Percentiles rank a stretch among this genome's conserved stretches.
These are phyloP conservation scores for Eospalax fontanierii DNA, from an alignment of 2,797 vertebrate species.

Conservation along the genomic window DNA sequence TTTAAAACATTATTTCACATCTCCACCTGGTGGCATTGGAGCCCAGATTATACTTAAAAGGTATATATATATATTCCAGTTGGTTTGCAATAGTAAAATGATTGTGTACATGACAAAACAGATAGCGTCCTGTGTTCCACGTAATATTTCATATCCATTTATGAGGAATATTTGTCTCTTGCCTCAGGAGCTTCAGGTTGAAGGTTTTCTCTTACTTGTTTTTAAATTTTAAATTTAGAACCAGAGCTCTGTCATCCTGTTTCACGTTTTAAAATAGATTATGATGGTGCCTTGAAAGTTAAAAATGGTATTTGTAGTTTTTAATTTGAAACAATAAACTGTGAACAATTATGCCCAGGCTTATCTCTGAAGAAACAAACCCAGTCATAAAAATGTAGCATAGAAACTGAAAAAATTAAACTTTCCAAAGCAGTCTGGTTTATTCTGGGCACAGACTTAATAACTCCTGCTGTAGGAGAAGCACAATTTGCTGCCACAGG, in stretches of 20 bases:
- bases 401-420: conserved; percentile 67
- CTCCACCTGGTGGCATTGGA: not conserved
- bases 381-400: conserved; percentile 52
- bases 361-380: conserved; percentile 64
- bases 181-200: not conserved
- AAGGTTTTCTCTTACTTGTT: conserved; percentile 22
- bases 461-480: conserved; percentile 75
- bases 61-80: not conserved
- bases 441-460: conserved; percentile 78
- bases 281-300: not conserved
- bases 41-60: not conserved
- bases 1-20: not conserved
- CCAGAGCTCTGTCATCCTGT: not conserved
- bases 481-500: conserved; percentile 69
- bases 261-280: conserved; percentile 34
- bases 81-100: not conserved
- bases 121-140: not conserved
- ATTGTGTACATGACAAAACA: not conserved
- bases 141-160: not conserved
- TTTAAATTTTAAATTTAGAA: conserved; percentile 50
- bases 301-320: conserved; percentile 36
- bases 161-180: too few species aligned
- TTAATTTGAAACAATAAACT: conserved; percentile 60
- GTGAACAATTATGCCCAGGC: not conserved
- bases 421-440: conserved; percentile 75